Evolutionary conservation across 2,113 vertebrate genomes (phyloP).

Genomic region (Elachura formosa): DNA sequence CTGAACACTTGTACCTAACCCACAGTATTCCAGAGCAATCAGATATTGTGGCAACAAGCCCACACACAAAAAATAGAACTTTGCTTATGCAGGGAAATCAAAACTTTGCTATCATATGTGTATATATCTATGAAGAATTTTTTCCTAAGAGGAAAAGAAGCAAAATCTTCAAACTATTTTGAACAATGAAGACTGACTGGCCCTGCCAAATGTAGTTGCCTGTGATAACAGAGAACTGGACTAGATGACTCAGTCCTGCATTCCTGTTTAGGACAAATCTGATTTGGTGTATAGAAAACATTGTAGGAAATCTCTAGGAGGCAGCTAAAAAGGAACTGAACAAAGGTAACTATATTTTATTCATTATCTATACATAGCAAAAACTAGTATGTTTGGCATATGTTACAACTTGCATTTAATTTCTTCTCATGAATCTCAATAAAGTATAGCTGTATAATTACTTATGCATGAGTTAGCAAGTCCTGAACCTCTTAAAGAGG

Average conservation of each 20-base stretch:
- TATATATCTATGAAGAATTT: neutral
- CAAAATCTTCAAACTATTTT: neutral
- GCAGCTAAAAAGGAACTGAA: neutral
- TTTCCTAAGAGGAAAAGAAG: neutral
- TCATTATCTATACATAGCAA: neutral
- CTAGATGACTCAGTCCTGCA: neutral
- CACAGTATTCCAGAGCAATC: conserved; percentile 34
- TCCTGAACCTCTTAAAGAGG: neutral
- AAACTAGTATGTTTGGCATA: neutral
- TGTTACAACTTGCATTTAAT: neutral
- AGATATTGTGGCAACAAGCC: conserved; percentile 23
- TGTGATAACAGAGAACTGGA: neutral
- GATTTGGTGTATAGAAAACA: neutral
- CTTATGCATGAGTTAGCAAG: neutral
- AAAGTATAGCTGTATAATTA: neutral
- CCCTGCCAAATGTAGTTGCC: neutral
- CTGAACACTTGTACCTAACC: conserved; percentile 36
- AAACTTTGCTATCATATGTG: neutral
- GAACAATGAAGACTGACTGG: neutral
- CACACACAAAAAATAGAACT: neutral
- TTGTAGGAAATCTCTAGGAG: neutral
- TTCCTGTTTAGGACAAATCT: neutral
- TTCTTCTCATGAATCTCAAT: neutral
- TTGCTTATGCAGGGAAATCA: neutral
- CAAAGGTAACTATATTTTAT: neutral